Evolutionary conservation across 2,113 vertebrate genomes (phyloP), one percentile per base, ranked within the genome.

Genomic region (Pelobates fuscus): DNA sequence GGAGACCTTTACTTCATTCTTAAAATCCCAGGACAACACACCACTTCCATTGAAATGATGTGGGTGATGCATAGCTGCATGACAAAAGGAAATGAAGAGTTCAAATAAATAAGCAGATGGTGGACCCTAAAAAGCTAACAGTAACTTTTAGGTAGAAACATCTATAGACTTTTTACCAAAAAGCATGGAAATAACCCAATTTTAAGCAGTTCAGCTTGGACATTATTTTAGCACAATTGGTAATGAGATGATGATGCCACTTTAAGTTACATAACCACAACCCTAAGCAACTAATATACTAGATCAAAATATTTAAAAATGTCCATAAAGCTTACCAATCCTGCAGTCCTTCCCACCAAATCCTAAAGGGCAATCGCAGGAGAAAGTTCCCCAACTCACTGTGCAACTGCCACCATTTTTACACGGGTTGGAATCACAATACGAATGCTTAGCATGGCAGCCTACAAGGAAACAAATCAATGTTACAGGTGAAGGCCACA

Each of bases 281-380:
- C n/a, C n/a, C n/a, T n/a, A n/a, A n/a, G n/a, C n/a, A n/a, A n/a
- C n/a, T n/a, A n/a, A n/a, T n/a, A n/a, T n/a, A n/a, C n/a, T n/a
- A n/a, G n/a, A n/a, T n/a, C n/a, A n/a, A n/a, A n/a, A n/a, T n/a
- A n/a, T n/a, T n/a, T n/a, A n/a, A n/a, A n/a, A n/a, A n/a, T n/a
- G n/a, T n/a, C n/a, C n/a, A n/a, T n/a, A n/a, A n/a, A n/a, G n/a
- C 94, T 97, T 85, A 99, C 96, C 86, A 8, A 94, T 93, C 64
- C 87, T 94, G 83, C 97, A 99, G 83, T 99, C 96, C 82, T 96
- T 97, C 76, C 97, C 96, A 78, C 97, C 97, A 0, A 95, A 98
- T 66, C 97, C 97, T 26, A 96, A 84, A 0, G 96, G 96, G 80
- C 97, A 99, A 83, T 95, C 93, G 26, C 97, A 98, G 81, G 89